Evolutionary conservation across 2,797 vertebrate genomes (phyloP).

Genomic region (Galagoides demidoff): DNA sequence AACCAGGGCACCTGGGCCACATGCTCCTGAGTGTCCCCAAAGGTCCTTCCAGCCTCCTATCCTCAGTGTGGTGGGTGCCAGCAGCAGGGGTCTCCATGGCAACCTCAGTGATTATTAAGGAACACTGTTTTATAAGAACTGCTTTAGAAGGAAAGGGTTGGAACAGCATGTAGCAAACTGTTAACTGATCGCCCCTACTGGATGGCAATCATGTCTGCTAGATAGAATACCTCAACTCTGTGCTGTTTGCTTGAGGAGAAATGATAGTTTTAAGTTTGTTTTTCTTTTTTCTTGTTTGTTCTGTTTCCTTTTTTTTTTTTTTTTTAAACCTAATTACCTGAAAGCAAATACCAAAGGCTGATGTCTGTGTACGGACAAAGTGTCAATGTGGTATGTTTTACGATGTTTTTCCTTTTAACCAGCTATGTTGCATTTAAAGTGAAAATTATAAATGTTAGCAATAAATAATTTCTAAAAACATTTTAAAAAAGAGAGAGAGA

Average conservation of each 20-base stretch:
- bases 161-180: not conserved
- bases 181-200: not conserved
- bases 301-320: too few species aligned
- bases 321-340: not conserved
- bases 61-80: not conserved
- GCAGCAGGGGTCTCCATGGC: conserved; percentile 53
- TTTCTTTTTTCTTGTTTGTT: not conserved
- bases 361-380: conserved; percentile 51
- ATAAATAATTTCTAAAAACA: conserved; percentile 71
- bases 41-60: not conserved
- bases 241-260: not conserved
- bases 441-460: conserved; percentile 68
- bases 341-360: conserved; percentile 42
- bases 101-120: conserved; percentile 48
- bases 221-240: conserved; percentile 70
- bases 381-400: conserved; percentile 32
- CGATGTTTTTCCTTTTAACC: conserved; percentile 26
- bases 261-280: conserved; percentile 58
- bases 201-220: conserved; percentile 23
- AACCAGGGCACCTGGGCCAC: not conserved
- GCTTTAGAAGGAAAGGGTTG: not conserved
- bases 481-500: too few species aligned
- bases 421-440: conserved; percentile 64
- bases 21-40: not conserved
- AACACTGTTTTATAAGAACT: not conserved